phyloP scores from a whole-genome alignment of 2,797 vertebrate species.

The Peromyscus melanophrys region DNA sequence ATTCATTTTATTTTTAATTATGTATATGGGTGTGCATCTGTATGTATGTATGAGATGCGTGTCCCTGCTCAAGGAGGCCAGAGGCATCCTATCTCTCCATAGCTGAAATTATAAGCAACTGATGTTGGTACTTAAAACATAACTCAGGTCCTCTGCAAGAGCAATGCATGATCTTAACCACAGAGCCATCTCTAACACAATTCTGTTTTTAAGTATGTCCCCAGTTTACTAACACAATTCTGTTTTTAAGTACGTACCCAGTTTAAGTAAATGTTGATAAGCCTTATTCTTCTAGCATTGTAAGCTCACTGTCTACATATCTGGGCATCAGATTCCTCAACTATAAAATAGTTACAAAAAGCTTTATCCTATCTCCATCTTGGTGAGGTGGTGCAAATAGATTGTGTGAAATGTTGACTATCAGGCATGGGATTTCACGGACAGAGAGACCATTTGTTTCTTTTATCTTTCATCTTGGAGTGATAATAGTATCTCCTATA shows the following conservation, averaged over 20 bases:
- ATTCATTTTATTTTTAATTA: neutral
- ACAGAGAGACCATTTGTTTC: neutral
- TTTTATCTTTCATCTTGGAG: neutral
- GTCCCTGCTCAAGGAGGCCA: no score
- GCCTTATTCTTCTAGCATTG: neutral
- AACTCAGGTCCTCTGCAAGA: neutral
- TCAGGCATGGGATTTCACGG: neutral
- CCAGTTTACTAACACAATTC: neutral
- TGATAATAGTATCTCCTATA: neutral
- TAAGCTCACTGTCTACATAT: neutral
- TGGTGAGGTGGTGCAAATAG: neutral
- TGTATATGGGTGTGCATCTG: neutral
- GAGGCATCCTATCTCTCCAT: neutral
- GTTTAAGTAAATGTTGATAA: neutral
- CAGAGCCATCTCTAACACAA: neutral
- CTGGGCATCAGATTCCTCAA: neutral
- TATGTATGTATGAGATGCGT: neutral
- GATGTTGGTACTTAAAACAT: neutral
- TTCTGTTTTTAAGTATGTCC: neutral
- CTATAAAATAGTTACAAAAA: conserved; percentile 1
- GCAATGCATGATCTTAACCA: neutral
- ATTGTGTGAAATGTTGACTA: neutral
- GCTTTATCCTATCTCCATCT: neutral
- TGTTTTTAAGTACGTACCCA: neutral
- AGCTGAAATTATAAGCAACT: neutral